Base-by-base conservation (phyloP, 2,888 invertebrate genomes). In the Smittia sp. region DNA sequence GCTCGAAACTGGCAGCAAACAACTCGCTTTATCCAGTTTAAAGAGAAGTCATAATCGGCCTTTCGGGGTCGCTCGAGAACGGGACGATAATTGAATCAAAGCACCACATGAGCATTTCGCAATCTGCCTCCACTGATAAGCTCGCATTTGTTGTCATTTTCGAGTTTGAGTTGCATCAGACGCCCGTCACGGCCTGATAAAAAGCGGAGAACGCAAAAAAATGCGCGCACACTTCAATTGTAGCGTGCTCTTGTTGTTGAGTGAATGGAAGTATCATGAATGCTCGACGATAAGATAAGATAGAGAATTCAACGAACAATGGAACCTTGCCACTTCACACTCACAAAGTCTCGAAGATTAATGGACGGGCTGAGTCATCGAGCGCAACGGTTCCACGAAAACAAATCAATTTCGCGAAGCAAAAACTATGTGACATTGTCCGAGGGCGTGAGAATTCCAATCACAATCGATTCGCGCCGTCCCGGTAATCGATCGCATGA, bases 361-460 rank as follows among this genome's bases (percentile, higher is more conserved):
- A n/a, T 13, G 22, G 18, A 22, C 58, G n/a, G 58, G 18, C 22
- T 4, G 22, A 22, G 58, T 58, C 58, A 58, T 58, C 58, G 18
- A 46, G 9, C 58, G 22, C 20, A 13, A 58, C 20, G 22, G 58
- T 58, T 58, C 58, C 58, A 22, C 2, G 22, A 18, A 58, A 58
- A 20, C 15, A 58, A 22, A 18, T 58, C 22, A 6, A 58, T 20
- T 46, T 46, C 22, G 52, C 7, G 15, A 52, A 46, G 46, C 46
- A 46, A 46, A 46, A 15, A 46, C 32, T 54, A 11, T 38, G 18
- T 67, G 66, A 67, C 66, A 39, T 67, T 67, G 66, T 38, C 39
- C 20, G 32, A 39, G 66, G 66, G 39, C 66, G 66, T 66, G 66
- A 66, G 66, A 66, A 18, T 66, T 63, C 46, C 46, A 15, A n/a